Conservation (phyloP, 2,888 invertebrate species). For the Dasysyrphus albostriatus region DNA sequence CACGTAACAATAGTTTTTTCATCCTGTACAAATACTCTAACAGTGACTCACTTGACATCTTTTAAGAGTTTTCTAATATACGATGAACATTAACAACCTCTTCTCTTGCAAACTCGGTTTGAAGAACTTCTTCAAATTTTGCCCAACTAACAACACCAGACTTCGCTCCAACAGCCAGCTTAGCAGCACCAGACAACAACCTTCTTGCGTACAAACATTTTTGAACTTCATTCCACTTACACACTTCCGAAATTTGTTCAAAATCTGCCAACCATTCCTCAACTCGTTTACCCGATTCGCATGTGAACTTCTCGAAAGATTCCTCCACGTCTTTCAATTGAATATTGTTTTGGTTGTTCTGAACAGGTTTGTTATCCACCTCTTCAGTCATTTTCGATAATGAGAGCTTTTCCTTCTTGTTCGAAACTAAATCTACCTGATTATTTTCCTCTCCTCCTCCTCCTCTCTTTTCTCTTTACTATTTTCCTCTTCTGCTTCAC, state of each 20-base stretch:
- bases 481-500: not conserved
- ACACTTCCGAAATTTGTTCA: conserved; percentile 5
- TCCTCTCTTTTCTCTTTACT: not conserved
- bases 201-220: not conserved
- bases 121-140: not conserved
- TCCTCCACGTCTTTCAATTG: not conserved
- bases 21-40: not conserved
- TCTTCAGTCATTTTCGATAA: not conserved
- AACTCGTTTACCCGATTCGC: not conserved
- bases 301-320: not conserved
- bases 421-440: not conserved
- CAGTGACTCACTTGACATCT: not conserved
- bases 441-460: not conserved
- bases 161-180: not conserved
- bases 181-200: conserved; percentile 3
- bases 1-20: not conserved
- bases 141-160: conserved; percentile 2
- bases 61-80: not conserved
- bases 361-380: not conserved
- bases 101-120: not conserved
- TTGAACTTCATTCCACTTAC: conserved; percentile 10
- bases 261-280: conserved; percentile 5
- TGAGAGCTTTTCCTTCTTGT: not conserved
- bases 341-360: not conserved
- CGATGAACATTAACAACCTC: not conserved